Evolutionary conservation across 1,140 invertebrate genomes (phyloP).

Genomic region (Aethina tumida): DNA sequence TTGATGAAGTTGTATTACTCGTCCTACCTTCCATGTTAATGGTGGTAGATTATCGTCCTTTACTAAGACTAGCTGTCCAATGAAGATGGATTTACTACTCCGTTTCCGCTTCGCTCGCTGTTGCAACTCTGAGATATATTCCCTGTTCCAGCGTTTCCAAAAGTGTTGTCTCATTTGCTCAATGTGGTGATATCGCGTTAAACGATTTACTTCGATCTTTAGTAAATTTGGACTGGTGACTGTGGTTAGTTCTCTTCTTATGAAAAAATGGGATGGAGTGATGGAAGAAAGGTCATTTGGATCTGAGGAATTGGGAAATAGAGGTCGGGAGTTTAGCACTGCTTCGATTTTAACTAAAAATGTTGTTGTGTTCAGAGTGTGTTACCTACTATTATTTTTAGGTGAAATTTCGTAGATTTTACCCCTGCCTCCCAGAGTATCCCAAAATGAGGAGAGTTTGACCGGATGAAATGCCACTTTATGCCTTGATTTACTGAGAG

Average conservation of each 20-base stretch:
- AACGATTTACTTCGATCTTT: slow-evolving; percentile 4
- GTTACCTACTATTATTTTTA: too few relatives aligned
- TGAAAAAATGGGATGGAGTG: slow-evolving; percentile 22
- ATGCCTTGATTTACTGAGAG: too few relatives aligned
- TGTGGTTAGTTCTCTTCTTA: slow-evolving; percentile 13
- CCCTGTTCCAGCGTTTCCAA: slow-evolving; percentile 23
- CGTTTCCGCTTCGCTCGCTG: slow-evolving; percentile 16
- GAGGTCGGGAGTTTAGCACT: slow-evolving; percentile 16
- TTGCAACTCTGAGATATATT: slow-evolving; percentile 23
- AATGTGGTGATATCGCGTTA: slow-evolving; percentile 9
- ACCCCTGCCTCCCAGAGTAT: too few relatives aligned
- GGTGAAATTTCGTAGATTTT: too few relatives aligned
- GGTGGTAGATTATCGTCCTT: slow-evolving; percentile 22
- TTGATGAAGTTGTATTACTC: slow-evolving; percentile 30
- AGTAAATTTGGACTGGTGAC: slow-evolving; percentile 9
- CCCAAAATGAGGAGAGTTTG: too few relatives aligned
- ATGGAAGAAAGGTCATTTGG: slow-evolving; percentile 16
- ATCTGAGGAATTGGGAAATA: slow-evolving; percentile 13
- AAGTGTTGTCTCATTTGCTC: slow-evolving; percentile 19
- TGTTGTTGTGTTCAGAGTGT: too few relatives aligned
- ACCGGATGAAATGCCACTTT: too few relatives aligned
- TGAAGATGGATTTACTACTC: neutral
- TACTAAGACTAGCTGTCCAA: slow-evolving; percentile 20
- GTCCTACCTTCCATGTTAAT: slow-evolving; percentile 27
- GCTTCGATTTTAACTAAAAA: slow-evolving; percentile 20